Base-by-base conservation (phyloP, 2,797 vertebrate genomes). In the Naso thynnoides region DNA sequence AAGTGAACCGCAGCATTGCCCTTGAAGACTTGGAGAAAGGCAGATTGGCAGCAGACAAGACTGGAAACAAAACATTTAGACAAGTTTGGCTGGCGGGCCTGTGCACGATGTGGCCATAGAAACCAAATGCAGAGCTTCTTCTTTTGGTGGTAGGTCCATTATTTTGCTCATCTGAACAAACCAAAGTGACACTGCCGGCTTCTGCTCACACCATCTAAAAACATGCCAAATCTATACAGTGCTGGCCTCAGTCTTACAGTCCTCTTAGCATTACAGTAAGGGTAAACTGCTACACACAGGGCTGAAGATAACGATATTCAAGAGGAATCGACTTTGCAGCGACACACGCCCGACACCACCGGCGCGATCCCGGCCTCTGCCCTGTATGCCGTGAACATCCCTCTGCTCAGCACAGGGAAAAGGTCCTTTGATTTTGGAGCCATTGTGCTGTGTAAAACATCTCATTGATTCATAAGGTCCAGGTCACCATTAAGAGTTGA, bases 221-320 rank as follows among this genome's bases (percentile, higher is more conserved):
- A 55, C 24, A 29, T 2, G 29, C 8, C 24, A 55, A n/a, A 50
- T 31, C n/a, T 38, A 27, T 52, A 50, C 23, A 56, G 27, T 48
- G 23, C 8, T 24, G 14, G 8, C 23, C 45, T 63, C 21, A 47
- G 44, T 38, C 50, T 44, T 77, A 84, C 83, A 76, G 62, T 69
- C 85, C 93, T 95, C 10, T 81, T 87, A 53, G 49, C 24, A 29
- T 68, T 72, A 83, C 65, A 82, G 67, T 75, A 72, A 26, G 74
- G 42, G 29, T 69, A 57, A 59, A 76, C 76, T 81, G 82, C 72
- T 62, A 83, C 78, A 83, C 78, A 86, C 31, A 52, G 63, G 60
- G 60, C 42, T 74, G 70, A 61, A 74, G 27, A 73, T 26, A 66
- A 65, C 44, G 39, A 81, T 54, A 79, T 76, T 83, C 36, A 73